These are phyloP conservation scores for Neotoma lepida DNA, from an alignment of 2,113 vertebrate genomes.

Conservation along the genomic window DNA sequence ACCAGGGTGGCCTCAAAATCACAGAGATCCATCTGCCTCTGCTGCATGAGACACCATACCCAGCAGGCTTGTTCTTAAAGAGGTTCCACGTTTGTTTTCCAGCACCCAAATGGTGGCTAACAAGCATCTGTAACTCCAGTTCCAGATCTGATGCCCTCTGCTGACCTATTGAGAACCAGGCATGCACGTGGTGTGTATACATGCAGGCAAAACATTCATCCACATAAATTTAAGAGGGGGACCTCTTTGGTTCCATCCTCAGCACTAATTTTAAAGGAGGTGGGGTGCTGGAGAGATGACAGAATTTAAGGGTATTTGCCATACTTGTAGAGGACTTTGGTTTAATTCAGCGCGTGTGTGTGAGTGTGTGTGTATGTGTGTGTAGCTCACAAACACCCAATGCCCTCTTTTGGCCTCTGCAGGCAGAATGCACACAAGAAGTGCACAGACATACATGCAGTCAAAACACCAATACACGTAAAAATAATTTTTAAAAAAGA, in stretches of 20 bases:
- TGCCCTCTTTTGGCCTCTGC: neutral
- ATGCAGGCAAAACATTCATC: neutral
- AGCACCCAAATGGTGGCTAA: neutral
- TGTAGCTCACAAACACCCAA: neutral
- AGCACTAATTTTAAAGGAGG: neutral
- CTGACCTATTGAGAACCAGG: neutral
- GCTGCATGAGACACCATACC: neutral
- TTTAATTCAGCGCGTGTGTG: neutral
- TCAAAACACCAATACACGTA: too few species aligned
- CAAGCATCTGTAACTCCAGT: neutral
- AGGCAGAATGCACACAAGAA: neutral
- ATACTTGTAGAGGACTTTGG: neutral
- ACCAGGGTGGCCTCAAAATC: neutral
- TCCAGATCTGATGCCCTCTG: neutral
- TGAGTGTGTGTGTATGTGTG: too few species aligned
- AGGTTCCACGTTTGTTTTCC: neutral
- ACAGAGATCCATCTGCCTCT: neutral
- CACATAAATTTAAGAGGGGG: neutral
- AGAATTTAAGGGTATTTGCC: neutral
- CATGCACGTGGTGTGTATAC: neutral
- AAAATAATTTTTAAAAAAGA: too few species aligned
- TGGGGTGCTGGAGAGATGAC: neutral
- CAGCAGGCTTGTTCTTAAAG: neutral
- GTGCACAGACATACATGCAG: neutral
- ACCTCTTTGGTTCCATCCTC: neutral